These are phyloP conservation scores for Antheraea mylitta DNA, from an alignment of 1,140 invertebrate species.

Conservation along the genomic window DNA sequence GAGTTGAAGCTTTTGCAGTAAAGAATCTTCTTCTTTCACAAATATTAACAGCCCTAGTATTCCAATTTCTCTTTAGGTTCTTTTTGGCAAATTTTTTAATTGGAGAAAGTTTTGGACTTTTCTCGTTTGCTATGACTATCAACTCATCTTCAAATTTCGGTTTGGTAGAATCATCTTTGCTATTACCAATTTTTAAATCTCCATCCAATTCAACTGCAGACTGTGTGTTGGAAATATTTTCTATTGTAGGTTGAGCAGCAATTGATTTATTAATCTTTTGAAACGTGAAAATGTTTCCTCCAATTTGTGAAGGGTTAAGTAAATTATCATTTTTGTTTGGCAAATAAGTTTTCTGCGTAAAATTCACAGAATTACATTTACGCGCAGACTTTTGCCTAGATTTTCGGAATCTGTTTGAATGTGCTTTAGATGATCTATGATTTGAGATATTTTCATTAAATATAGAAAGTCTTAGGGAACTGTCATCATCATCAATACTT, in stretches of 20 bases:
- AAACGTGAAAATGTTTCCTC: constrained; percentile 41
- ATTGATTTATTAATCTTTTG: constrained; percentile 55
- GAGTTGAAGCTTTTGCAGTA: constrained; percentile 54
- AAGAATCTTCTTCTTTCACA: constrained; percentile 36
- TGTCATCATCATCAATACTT: constrained; percentile 59
- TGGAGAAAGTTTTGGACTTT: constrained; percentile 30
- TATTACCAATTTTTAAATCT: constrained; percentile 15
- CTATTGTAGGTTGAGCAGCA: constrained; percentile 22
- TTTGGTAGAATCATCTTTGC: constrained; percentile 27
- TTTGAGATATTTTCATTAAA: constrained; percentile 40
- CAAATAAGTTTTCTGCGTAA: constrained; percentile 38
- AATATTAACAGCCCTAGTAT: constrained; percentile 11
- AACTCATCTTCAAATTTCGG: constrained; percentile 29
- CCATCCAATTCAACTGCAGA: background rate
- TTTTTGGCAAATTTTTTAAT: constrained; percentile 13
- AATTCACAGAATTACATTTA: constrained; percentile 40
- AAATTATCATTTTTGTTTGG: background rate
- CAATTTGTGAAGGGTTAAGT: constrained; percentile 6
- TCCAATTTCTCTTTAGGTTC: background rate
- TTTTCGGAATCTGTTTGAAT: constrained; percentile 31
- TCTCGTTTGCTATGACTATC: constrained; percentile 21
- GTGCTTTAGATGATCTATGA: constrained; percentile 31
- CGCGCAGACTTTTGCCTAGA: constrained; percentile 38
- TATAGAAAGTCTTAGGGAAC: constrained; percentile 38
- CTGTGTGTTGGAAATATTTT: constrained; percentile 12